Evolutionary conservation across 2,113 vertebrate species (phyloP), one percentile per base, ranked within the genome.

Genomic region (Burhinus oedicnemus): DNA sequence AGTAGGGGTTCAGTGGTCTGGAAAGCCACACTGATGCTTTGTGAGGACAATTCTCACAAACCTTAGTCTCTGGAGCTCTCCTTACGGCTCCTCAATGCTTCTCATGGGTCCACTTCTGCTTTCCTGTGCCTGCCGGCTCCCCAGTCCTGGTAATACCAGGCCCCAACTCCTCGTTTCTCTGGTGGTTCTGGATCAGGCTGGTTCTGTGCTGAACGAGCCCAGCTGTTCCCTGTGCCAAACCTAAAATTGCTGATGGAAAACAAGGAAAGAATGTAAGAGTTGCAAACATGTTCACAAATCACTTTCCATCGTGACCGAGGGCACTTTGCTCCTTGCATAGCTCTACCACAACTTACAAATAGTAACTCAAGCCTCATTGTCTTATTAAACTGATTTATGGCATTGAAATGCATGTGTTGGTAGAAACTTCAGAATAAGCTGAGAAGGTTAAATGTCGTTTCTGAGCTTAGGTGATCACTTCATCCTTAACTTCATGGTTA

Each of bases 211-310:
- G 61, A 69, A 2, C 3, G 1, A 49, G 30, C 61, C 38, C 9
- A 40, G 36, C 54, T 68, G 36, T 29, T 81, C 40, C 25, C 32
- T 4, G 2, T 55, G 77, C 81, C 77, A 38, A 68, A 38, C 75
- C 27, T 36, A 6, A 55, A 82, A 44, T 1, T 77, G 89, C 47
- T 60, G 61, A 55, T 85, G 54, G 61, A 57, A 87, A 69, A 62
- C 0, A 0, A 44, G n/a, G 44, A 38, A 42, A 42, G 77, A 25
- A 51, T 58, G 26, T 0, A 2, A 32, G 64, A 47, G 62, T 1
- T 80, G 58, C 49, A 65, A 4, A 60, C 34, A 26, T 3, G 34
- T 36, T 87, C 65, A 90, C 64, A 91, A 57, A 91, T 90, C 36
- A 32, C 61, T 89, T 45, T n/a, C 27, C 34, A 4, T 70, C 4